Evolutionary conservation across 2,888 invertebrate species (phyloP), one percentile per base, ranked within the genome.

Genomic region (Callyntrura guangdongensis): DNA sequence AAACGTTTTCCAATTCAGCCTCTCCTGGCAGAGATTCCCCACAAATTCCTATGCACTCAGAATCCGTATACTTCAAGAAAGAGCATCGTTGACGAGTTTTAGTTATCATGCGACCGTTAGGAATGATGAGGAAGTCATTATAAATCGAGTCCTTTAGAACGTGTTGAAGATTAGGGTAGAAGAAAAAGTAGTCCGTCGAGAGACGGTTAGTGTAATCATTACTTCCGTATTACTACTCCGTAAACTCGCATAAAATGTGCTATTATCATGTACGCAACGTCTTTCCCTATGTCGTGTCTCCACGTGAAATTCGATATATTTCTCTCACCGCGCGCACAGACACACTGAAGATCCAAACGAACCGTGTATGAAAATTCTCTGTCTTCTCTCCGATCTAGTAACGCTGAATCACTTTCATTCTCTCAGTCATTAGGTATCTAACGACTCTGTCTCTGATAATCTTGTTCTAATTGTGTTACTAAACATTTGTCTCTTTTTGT

Each of bases 41-140:
- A 36, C 27, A 17, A n/a, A 77, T 90, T 84, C 92, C 91, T 79
- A 89, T 79, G 81, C 91, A 88, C 67, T 91, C 92, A 79, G 85
- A 93, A 22, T 86, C 36, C 36, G 2, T 81, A 14, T 93, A 93
- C 86, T 92, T 91, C 45, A 89, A 90, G 77, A 91, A 91, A 86
- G 87, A 92, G 79, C 91, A 6, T 36, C 6, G 17, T 91, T 93
- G 83, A 93, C 89, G 79, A 92, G 36, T 36, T 92, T 47, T 82
- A 88, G 49, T 72, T 69, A 74, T 53, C 27, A 85, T 74, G 22
- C 12, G 49, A 84, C 67, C 25, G 84, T 64, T 53, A 56, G 22
- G 22, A 77, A 53, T 20, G 49, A 47, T 20, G 9, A 20, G 6
- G 14, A 22, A 1, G 12, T 20, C 45, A 22, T 74, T 49, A 20